Percentiles rank a stretch among this genome's conserved stretches.
Evolutionary conservation across 2,113 vertebrate species (phyloP).

Genomic region (Stigmatopora argus): DNA sequence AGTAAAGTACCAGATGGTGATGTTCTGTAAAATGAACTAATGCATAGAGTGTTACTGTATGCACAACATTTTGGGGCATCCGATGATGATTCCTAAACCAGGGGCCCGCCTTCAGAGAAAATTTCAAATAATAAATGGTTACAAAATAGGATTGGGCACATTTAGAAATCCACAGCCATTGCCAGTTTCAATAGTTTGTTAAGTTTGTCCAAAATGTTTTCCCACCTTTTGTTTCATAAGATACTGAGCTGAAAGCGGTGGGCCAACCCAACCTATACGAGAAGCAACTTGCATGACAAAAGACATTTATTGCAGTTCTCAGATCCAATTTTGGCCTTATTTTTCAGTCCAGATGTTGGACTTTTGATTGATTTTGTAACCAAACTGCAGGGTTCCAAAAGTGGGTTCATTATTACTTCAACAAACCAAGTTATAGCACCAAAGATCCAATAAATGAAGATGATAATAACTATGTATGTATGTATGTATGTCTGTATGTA

Average conservation of each 20-base stretch:
- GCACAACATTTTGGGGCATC: background rate
- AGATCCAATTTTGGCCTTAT: background rate
- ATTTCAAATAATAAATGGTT: background rate
- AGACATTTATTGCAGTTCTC: background rate
- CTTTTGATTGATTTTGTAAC: background rate
- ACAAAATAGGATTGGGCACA: background rate
- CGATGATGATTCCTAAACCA: too few species aligned
- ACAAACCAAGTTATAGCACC: background rate
- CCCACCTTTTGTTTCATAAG: background rate
- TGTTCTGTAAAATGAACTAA: background rate
- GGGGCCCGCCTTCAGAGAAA: background rate
- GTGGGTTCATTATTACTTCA: background rate
- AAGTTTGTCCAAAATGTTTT: background rate
- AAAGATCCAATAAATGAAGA: background rate
- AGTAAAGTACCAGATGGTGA: constrained; percentile 1
- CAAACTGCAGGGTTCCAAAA: background rate
- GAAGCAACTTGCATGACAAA: background rate
- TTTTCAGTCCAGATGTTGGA: background rate
- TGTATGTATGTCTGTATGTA: too few species aligned
- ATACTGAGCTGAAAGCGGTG: background rate
- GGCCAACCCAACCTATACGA: background rate
- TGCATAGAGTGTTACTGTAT: background rate
- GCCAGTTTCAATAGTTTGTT: background rate
- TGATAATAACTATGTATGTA: too few species aligned
- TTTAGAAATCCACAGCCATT: too few species aligned